Base-by-base conservation (phyloP, 2,113 vertebrate genomes). In the Herpetotheres cachinnans region DNA sequence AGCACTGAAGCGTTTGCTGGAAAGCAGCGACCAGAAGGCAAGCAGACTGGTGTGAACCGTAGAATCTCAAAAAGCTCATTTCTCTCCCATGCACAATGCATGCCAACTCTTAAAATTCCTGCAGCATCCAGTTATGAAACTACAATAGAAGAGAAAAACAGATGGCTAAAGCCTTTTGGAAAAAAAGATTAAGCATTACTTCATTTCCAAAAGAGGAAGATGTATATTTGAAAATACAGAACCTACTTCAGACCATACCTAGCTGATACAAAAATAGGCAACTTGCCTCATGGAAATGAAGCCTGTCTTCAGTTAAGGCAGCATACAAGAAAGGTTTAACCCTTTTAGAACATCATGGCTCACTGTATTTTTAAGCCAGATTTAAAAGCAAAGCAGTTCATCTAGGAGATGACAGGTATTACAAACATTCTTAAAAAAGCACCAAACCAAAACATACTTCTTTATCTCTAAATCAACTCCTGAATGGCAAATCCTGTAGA, bases 81-180 rank as follows among this genome's bases (percentile, higher is more conserved):
- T 90, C 55, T 84, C 61, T 93, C 26, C n/a, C 47, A 66, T 62
- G 62, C 72, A 76, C 66, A 70, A 16, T 13, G 66, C 85, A 91
- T 42, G 78, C 92, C 94, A 97, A 78, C 87, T 76, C 81, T 90
- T 74, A 69, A 93, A 71, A 92, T 77, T 95, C 93, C 70, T 91
- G 34, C 90, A 96, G 73, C 80, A 95, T 92, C 47, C 86, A 96
- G 72, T 78, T 95, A 86, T 67, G 74, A 89, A 95, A 97, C 62
- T 93, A 85, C 80, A 94, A 95, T 40, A 82, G 50, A 82, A 72
- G 73, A 94, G 88, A 40, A 90, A 97, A 97, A 93, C 84, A 95
- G 95, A 96, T 93, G 86, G 87, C 94, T 82, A 82, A 96, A 91
- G 65, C 40, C 67, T 96, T 80, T 81, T 8, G 46, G 49, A 5